These are phyloP conservation scores for Leptoteleia sp. DNA, from an alignment of 1,140 invertebrate species.

Conservation along the genomic window DNA sequence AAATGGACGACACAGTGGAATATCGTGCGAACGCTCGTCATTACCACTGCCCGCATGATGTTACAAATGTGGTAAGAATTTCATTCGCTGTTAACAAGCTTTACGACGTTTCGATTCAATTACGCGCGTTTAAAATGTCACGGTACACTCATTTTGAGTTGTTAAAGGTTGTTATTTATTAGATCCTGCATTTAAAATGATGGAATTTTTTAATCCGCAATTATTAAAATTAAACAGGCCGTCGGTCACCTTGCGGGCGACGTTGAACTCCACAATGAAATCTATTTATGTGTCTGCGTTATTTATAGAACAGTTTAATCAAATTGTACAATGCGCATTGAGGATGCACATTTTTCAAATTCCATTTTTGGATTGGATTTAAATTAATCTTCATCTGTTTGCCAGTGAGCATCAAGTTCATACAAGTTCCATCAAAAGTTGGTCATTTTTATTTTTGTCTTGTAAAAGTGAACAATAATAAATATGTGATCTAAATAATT, in stretches of 20 bases:
- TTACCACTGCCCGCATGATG: constrained; percentile 66
- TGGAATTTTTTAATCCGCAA: constrained; percentile 33
- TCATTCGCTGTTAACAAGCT: constrained; percentile 66
- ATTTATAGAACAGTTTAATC: no score
- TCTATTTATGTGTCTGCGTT: no score
- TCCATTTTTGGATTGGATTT: no score
- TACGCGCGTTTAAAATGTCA: constrained; percentile 54
- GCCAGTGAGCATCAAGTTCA: no score
- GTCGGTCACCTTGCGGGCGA: background rate
- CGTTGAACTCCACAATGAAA: no score
- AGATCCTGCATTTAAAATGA: constrained; percentile 48
- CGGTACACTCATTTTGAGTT: constrained; percentile 45
- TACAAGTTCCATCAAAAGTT: no score
- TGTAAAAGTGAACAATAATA: no score
- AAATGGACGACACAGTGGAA: constrained; percentile 44
- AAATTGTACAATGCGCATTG: no score
- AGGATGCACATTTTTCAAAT: no score
- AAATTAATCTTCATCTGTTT: no score
- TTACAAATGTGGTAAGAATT: constrained; percentile 68
- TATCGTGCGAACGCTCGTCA: constrained; percentile 64
- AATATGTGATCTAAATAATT: no score
- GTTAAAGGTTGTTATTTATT: constrained; percentile 51
- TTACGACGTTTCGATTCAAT: constrained; percentile 68
- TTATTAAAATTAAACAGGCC: constrained; percentile 29
- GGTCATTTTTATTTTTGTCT: no score